phyloP scores from a whole-genome alignment of 2,797 vertebrate genomes.

The Chelidonichthys spinosus region DNA sequence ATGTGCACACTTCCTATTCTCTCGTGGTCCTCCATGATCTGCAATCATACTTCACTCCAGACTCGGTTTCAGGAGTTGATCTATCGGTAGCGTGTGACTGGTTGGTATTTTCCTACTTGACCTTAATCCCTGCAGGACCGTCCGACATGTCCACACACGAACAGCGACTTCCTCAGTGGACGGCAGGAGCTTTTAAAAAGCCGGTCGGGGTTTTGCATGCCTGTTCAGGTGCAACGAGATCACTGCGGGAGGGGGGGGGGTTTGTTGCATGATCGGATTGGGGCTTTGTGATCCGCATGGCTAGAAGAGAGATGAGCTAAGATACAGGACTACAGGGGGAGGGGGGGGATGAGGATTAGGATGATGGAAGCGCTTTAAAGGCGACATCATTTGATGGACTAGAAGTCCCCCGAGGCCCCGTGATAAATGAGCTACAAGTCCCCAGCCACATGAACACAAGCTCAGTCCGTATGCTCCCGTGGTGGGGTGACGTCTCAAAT shows the following conservation, averaged over 20 bases:
- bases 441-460: constrained; percentile 31
- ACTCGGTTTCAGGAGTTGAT: no score
- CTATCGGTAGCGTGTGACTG: constrained; percentile 13
- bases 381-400: constrained; percentile 56
- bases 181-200: constrained; percentile 18
- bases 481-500: constrained; percentile 63
- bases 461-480: neutral
- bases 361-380: constrained; percentile 42
- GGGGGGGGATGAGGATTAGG: constrained; percentile 48
- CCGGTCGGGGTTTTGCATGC: neutral
- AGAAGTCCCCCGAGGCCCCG: constrained; percentile 22
- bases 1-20: neutral
- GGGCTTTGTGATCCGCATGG: constrained; percentile 36
- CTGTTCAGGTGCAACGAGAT: constrained; percentile 28
- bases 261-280: constrained; percentile 57
- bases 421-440: constrained; percentile 62
- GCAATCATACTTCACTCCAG: constrained; percentile 1
- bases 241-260: neutral
- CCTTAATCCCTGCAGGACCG: constrained; percentile 63
- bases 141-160: constrained; percentile 21
- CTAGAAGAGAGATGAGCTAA: constrained; percentile 9
- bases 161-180: constrained; percentile 36
- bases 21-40: neutral
- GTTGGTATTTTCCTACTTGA: constrained; percentile 46
- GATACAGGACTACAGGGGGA: constrained; percentile 10